These are phyloP conservation scores for Drosophila elegans DNA, from an alignment of 1,140 invertebrate genomes.

Conservation along the genomic window DNA sequence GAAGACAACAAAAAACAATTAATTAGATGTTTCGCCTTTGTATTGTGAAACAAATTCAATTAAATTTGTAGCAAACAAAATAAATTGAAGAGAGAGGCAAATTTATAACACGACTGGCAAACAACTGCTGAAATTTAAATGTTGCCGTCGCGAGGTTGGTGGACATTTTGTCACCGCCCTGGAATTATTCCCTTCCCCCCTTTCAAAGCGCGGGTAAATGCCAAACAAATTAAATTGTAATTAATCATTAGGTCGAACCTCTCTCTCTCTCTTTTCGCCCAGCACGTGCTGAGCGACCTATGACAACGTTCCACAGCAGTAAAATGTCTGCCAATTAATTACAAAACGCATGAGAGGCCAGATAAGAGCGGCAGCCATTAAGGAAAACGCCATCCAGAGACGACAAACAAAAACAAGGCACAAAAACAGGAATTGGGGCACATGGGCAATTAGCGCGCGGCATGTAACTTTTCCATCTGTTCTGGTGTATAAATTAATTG, in stretches of 20 bases:
- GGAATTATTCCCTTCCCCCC: neutral
- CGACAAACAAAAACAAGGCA: constrained; percentile 14
- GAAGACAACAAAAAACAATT: constrained; percentile 61
- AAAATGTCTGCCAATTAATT: constrained; percentile 77
- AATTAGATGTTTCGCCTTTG: constrained; percentile 46
- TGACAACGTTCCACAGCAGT: constrained; percentile 63
- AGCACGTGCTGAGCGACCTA: constrained; percentile 71
- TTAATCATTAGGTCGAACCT: constrained; percentile 71
- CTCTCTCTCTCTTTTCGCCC: constrained; percentile 1
- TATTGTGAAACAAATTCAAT: constrained; percentile 27
- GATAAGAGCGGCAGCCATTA: constrained; percentile 66
- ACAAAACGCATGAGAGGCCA: constrained; percentile 72
- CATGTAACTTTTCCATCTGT: constrained; percentile 36
- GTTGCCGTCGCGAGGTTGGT: neutral
- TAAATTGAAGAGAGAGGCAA: constrained; percentile 5
- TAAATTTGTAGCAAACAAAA: constrained; percentile 21
- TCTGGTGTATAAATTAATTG: constrained; percentile 36
- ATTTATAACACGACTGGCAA: constrained; percentile 10
- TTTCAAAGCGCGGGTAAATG: constrained; percentile 40
- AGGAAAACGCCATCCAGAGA: constrained; percentile 48
- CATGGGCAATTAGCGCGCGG: constrained; percentile 53
- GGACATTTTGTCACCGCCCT: constrained; percentile 25
- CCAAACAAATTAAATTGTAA: constrained; percentile 82
- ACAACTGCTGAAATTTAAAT: constrained; percentile 36
- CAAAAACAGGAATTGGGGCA: constrained; percentile 20